phyloP scores from a whole-genome alignment of 1,140 invertebrate genomes.

The Ceratosolen solmsi region DNA sequence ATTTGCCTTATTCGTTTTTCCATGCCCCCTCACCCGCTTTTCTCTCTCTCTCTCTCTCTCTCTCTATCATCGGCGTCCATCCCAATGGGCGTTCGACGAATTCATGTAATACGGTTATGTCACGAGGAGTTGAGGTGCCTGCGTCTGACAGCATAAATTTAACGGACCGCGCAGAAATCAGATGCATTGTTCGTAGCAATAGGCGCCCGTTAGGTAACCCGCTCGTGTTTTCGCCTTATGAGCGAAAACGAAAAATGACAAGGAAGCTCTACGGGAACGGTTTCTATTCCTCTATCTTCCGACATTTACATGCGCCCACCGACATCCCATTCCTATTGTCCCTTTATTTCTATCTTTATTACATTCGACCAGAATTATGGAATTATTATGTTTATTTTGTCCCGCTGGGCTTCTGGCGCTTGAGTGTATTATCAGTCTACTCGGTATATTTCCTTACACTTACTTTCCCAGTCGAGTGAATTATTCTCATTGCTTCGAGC shows the following conservation, averaged over 20 bases:
- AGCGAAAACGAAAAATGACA: slow-evolving; percentile 33
- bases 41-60: slow-evolving; percentile 12
- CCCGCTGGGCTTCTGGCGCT: neutral
- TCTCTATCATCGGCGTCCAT: neutral
- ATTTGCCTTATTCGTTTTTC: no score
- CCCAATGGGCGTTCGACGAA: slow-evolving; percentile 23
- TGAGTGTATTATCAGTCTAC: neutral
- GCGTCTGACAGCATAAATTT: slow-evolving; percentile 69
- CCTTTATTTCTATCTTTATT: neutral
- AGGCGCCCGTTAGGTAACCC: slow-evolving; percentile 61
- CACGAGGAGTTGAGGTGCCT: slow-evolving; percentile 59
- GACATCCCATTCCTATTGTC: neutral
- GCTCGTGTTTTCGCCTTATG: neutral
- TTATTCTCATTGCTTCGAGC: no score
- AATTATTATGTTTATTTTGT: slow-evolving; percentile 4
- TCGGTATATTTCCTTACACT: neutral
- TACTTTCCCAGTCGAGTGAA: no score
- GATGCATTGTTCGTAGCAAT: slow-evolving; percentile 63
- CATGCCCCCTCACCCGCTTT: neutral
- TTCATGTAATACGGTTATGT: slow-evolving; percentile 70
- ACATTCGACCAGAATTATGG: neutral
- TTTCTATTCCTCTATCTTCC: neutral
- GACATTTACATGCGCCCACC: neutral
- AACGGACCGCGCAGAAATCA: slow-evolving; percentile 65
- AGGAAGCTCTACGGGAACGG: neutral